phyloP scores from a whole-genome alignment of 2,113 vertebrate species.

The Prionailurus viverrinus region DNA sequence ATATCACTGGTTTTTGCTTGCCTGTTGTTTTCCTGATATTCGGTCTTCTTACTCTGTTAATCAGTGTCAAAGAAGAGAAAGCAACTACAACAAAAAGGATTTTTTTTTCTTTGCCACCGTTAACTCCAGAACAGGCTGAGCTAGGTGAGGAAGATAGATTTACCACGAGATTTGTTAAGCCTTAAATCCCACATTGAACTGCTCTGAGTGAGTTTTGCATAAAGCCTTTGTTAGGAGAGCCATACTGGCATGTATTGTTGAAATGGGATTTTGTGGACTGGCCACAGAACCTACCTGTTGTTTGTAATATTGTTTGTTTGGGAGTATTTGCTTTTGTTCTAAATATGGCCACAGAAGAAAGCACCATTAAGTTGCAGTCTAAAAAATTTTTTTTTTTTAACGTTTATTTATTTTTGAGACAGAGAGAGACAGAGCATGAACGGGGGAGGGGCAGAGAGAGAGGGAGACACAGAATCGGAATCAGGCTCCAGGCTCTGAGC shows the following conservation, averaged over 20 bases:
- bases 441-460: no score
- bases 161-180: conserved; percentile 38
- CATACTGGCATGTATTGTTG: neutral
- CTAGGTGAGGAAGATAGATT: conserved; percentile 50
- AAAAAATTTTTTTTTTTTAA: neutral
- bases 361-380: neutral
- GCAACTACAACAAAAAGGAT: neutral
- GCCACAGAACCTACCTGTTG: neutral
- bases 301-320: neutral
- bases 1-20: neutral
- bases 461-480: no score
- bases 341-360: neutral
- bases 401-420: no score
- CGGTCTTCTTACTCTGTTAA: neutral
- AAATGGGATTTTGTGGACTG: conserved; percentile 38
- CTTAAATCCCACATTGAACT: conserved; percentile 60
- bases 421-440: no score
- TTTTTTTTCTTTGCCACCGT: neutral
- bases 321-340: conserved; percentile 41
- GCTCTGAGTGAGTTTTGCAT: conserved; percentile 16
- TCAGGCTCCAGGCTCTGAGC: no score
- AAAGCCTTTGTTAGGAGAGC: conserved; percentile 42
- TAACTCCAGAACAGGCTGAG: conserved; percentile 69
- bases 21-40: conserved; percentile 16
- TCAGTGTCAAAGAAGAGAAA: conserved; percentile 33